phyloP scores from a whole-genome alignment of 2,113 vertebrate genomes.

The Seriola dumerili region DNA sequence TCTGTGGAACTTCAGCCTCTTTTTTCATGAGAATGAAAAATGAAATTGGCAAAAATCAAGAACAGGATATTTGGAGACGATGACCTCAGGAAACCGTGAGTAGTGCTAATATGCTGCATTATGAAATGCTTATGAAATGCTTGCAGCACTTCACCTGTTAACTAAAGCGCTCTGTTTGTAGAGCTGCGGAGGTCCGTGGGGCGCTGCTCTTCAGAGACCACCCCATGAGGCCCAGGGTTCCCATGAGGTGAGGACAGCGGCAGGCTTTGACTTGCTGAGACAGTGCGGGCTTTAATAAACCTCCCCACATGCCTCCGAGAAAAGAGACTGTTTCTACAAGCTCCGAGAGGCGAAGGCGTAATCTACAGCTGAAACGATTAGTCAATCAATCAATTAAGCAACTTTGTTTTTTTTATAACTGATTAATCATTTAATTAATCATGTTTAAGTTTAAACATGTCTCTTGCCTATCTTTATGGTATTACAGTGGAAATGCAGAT shows the following conservation, averaged over 20 bases:
- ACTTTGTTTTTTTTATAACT: neutral
- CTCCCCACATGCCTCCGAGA: slow-evolving; percentile 21
- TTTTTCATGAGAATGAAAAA: neutral
- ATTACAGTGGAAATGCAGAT: too few relatives aligned
- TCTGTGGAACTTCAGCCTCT: neutral
- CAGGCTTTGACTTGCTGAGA: slow-evolving; percentile 70
- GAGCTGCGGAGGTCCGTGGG: slow-evolving; percentile 42
- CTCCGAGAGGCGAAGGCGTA: neutral
- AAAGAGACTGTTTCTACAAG: slow-evolving; percentile 2
- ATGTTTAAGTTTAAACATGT: too few relatives aligned
- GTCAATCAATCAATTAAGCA: neutral
- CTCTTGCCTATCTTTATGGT: too few relatives aligned
- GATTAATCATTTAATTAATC: neutral
- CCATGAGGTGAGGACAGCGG: slow-evolving; percentile 40
- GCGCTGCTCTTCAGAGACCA: slow-evolving; percentile 44
- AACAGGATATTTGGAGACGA: neutral
- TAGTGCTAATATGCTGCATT: neutral
- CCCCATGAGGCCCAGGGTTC: slow-evolving; percentile 33
- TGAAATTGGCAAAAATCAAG: neutral
- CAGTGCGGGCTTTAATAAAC: slow-evolving; percentile 27
- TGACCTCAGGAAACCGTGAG: slow-evolving; percentile 15
- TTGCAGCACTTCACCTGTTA: slow-evolving; percentile 45
- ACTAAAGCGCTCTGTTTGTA: slow-evolving; percentile 51
- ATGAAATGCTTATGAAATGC: slow-evolving; percentile 24
- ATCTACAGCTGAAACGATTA: neutral